phyloP scores from a whole-genome alignment of 2,113 vertebrate genomes.

The Strigops habroptila region DNA sequence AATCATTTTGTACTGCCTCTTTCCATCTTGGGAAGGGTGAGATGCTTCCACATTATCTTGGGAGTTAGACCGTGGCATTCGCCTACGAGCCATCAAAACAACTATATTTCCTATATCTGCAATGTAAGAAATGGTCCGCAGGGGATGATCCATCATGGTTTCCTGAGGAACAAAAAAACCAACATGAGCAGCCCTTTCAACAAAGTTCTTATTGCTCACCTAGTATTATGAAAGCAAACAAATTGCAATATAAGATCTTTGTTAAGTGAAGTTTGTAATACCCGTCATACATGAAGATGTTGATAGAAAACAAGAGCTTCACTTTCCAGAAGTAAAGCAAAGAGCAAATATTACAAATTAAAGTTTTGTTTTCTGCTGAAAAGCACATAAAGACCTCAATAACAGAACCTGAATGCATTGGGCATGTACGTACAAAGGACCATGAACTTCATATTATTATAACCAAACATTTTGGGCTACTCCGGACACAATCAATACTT shows the following conservation, averaged over 20 bases:
- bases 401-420: not conserved
- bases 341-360: not conserved
- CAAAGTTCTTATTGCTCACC: not conserved
- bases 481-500: not conserved
- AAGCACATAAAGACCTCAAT: not conserved
- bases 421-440: not conserved
- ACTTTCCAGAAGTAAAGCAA: not conserved
- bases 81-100: constrained; percentile 92
- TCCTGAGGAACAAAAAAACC: constrained; percentile 73
- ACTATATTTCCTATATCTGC: constrained; percentile 97
- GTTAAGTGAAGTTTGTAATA: not conserved
- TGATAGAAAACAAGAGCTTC: not conserved
- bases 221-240: not conserved
- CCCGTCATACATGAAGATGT: not conserved
- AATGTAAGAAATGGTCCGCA: constrained; percentile 95
- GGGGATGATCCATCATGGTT: constrained; percentile 96
- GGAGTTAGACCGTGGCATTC: constrained; percentile 89
- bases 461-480: not conserved
- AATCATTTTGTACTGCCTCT: constrained; percentile 97
- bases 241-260: not conserved
- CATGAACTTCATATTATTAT: not conserved
- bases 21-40: constrained; percentile 88
- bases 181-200: not conserved
- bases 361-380: not conserved
- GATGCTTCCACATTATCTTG: constrained; percentile 90